Percentiles rank a stretch among this genome's conserved stretches.
Conservation (phyloP, 1,140 invertebrate genomes). For the Trachelipus rathkii region DNA sequence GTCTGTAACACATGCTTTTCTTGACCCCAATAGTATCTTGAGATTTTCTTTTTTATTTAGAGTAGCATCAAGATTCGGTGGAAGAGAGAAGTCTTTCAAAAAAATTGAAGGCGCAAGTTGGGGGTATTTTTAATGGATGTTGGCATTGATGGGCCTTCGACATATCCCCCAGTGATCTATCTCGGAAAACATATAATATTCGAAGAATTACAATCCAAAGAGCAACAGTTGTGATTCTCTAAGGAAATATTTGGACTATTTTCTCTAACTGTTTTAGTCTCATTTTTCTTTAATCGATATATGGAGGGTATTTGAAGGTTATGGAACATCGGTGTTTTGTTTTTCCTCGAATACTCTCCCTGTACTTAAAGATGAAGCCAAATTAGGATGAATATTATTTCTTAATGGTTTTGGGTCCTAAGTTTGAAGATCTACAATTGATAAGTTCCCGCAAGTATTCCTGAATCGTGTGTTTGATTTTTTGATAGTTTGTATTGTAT, state of each 20-base stretch:
- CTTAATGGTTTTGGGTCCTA: constrained; percentile 32
- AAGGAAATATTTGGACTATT: neutral
- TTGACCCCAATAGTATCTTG: neutral
- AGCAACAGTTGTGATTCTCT: neutral
- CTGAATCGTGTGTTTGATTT: constrained; percentile 2
- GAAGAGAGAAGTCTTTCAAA: neutral
- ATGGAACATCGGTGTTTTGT: neutral
- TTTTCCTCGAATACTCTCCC: neutral
- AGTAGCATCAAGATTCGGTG: neutral
- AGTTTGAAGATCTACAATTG: constrained; percentile 40
- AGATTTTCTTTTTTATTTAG: neutral
- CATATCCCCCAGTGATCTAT: neutral
- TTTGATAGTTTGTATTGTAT: neutral
- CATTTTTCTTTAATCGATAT: neutral
- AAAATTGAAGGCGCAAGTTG: neutral
- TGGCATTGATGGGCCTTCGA: neutral
- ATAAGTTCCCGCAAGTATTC: constrained; percentile 32
- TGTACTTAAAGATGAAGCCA: neutral
- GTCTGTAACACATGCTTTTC: neutral
- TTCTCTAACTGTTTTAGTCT: neutral
- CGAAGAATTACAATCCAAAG: neutral
- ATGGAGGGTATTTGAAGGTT: constrained; percentile 9
- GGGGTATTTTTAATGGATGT: neutral
- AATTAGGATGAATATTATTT: constrained; percentile 9
- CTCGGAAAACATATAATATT: neutral